Base-by-base conservation (phyloP, 2,888 invertebrate species). In the Drosophila leonis region DNA sequence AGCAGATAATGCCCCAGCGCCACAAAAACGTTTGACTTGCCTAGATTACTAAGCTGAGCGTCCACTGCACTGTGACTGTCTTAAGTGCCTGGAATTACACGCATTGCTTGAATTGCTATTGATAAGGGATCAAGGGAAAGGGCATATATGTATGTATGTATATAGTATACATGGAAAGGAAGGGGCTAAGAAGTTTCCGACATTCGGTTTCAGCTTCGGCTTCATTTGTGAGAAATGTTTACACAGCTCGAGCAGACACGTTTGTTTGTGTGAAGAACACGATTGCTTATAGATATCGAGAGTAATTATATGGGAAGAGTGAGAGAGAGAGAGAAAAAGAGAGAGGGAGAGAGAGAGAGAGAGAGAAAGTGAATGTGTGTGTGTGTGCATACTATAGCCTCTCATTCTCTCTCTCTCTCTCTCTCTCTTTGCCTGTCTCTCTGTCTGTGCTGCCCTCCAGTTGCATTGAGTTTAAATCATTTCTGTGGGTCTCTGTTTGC, bases 271-370 rank as follows among this genome's bases (percentile, higher is more conserved):
- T 51, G 54, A 75, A 70, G 54, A 78, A 78, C 67, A 62, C 52
- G 76, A 81, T 81, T 65, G 78, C 52, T 69, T 75, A 62, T 68
- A 71, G 65, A 74, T 75, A 80, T 69, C 71, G 46, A n/a, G 46
- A n/a, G 29, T 29, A n/a, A n/a, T 6, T 54, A 18, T 49, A 31
- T 49, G 12, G 18, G 6, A 49, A 31, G 48, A 12, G 48, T 9
- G 24, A 15, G 27, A 4, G 27, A 27, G 46, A 12, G 44, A 1
- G 13, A 7, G 44, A 27, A 27, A 15, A 27, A n/a, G 44, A 12
- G 24, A 3, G 12, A 15, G 44, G 2, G 24, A 24, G 44, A 3
- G 8, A 8, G 9, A 18, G 48, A 0, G 18, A 2, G 48, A 18
- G 20, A 49, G 49, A 10, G 48, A 10, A 7, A 27, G 27, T 8